phyloP scores from a whole-genome alignment of 2,113 vertebrate species.

The Amia ocellicauda region DNA sequence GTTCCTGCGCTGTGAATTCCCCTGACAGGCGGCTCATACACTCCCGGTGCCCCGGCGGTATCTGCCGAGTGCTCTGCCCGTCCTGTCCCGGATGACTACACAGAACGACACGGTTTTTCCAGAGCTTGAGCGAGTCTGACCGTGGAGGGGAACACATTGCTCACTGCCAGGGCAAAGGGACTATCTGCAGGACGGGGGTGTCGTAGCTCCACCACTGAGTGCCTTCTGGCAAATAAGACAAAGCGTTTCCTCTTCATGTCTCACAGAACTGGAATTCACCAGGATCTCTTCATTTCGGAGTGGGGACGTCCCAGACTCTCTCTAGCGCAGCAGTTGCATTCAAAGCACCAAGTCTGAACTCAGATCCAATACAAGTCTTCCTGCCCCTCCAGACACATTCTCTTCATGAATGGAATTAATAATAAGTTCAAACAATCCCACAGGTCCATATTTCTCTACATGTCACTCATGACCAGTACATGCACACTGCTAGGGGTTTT shows the following conservation, averaged over 20 bases:
- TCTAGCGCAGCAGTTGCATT: too few relatives aligned
- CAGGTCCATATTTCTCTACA: too few relatives aligned
- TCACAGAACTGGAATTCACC: neutral
- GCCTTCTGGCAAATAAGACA: neutral
- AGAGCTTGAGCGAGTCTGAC: neutral
- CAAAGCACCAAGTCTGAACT: too few relatives aligned
- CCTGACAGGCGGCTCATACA: too few relatives aligned
- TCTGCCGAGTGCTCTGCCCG: neutral
- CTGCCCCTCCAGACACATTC: too few relatives aligned
- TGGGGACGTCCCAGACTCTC: too few relatives aligned
- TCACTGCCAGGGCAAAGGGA: neutral
- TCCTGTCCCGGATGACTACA: neutral
- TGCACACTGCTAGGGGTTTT: too few relatives aligned
- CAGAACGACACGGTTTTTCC: neutral
- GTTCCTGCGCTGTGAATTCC: too few relatives aligned
- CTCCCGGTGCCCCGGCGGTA: neutral
- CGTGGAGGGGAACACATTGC: neutral
- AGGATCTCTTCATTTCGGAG: neutral
- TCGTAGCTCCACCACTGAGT: neutral
- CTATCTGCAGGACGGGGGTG: neutral
- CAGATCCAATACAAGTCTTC: too few relatives aligned
- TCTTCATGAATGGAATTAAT: too few relatives aligned
- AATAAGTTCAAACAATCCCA: too few relatives aligned
- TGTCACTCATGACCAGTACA: too few relatives aligned
- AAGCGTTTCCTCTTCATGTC: neutral